Percentiles rank a stretch among this genome's conserved stretches.
Conservation (phyloP, 2,888 invertebrate genomes). For the Zygothrica quintamaculata region DNA sequence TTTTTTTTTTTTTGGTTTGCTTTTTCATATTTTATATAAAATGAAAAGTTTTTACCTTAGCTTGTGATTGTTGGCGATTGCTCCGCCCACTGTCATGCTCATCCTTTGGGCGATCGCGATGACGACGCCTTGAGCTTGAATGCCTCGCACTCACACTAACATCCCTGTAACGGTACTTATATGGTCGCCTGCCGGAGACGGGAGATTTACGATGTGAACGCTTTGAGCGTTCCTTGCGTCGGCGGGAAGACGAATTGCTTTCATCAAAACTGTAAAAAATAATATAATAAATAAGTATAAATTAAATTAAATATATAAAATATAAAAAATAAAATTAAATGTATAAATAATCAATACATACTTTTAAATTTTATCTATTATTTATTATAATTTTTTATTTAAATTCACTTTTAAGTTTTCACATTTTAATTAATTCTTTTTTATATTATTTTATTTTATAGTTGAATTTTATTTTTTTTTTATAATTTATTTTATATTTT, state of each 20-base stretch:
- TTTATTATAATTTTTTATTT: too few species aligned
- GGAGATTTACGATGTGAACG: constrained; percentile 93
- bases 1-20: constrained; percentile 21
- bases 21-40: constrained; percentile 68
- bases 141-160: constrained; percentile 78
- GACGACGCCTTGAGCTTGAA: constrained; percentile 83
- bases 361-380: too few species aligned
- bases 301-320: too few species aligned
- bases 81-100: constrained; percentile 82
- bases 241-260: constrained; percentile 88
- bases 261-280: constrained; percentile 82
- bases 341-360: too few species aligned
- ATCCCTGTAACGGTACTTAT: constrained; percentile 86
- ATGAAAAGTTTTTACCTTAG: constrained; percentile 85
- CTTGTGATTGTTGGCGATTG: constrained; percentile 81
- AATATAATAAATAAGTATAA: too few species aligned
- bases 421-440: too few species aligned
- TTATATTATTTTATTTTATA: too few species aligned
- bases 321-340: too few species aligned
- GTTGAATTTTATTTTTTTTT: too few species aligned
- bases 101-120: constrained; percentile 84
- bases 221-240: constrained; percentile 93
- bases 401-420: too few species aligned
- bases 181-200: constrained; percentile 90
- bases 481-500: too few species aligned